Conservation (phyloP, 2,797 vertebrate genomes). For the Sebastes ruberrimus region DNA sequence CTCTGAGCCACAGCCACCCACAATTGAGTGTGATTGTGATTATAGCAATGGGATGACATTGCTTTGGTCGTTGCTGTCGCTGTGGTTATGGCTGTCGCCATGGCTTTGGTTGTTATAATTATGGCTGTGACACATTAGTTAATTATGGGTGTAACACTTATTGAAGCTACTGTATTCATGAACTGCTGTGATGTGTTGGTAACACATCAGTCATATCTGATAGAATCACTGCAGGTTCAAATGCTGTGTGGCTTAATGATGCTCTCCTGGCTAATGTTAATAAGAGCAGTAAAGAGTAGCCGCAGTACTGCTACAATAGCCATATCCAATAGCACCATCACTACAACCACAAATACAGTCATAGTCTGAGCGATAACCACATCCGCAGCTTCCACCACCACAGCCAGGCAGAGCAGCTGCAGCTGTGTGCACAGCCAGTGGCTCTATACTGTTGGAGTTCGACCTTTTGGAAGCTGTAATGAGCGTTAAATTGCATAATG, state of each 20-base stretch:
- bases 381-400: not conserved
- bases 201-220: not conserved
- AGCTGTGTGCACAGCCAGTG: not conserved
- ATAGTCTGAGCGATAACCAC: not conserved
- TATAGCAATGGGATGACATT: not conserved
- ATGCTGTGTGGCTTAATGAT: not conserved
- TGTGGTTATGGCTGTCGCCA: not conserved
- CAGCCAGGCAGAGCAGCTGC: not conserved
- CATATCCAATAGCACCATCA: not conserved
- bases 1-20: no score
- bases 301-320: not conserved
- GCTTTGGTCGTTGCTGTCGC: not conserved
- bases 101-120: not conserved
- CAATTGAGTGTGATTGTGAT: no score
- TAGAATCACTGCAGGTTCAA: no score
- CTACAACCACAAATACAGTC: not conserved
- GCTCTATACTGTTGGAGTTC: not conserved
- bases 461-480: not conserved
- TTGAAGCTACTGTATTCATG: not conserved
- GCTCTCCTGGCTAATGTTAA: not conserved
- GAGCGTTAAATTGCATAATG: not conserved
- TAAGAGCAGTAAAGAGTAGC: not conserved
- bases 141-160: not conserved
- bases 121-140: not conserved
- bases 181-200: not conserved